Conservation (phyloP, 2,888 invertebrate genomes). For the Apamea monoglypha region DNA sequence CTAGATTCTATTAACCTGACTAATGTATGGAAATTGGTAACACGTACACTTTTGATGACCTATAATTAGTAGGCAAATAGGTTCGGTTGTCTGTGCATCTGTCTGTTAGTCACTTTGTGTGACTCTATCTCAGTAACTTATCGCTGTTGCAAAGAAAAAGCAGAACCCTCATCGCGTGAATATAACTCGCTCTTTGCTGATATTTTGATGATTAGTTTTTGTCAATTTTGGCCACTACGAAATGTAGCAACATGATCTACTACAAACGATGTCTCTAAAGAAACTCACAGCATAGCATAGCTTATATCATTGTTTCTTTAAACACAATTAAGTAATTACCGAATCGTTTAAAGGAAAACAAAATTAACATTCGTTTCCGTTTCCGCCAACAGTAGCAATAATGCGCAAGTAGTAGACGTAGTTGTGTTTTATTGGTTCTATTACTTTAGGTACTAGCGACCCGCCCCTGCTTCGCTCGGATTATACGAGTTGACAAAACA, state of each 20-base stretch:
- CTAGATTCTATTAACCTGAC: neutral
- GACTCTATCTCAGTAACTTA: neutral
- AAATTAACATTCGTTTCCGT: conserved; percentile 20
- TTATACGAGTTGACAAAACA: neutral
- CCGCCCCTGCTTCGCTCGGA: neutral
- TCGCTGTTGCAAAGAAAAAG: neutral
- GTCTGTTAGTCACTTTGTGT: neutral
- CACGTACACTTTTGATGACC: neutral
- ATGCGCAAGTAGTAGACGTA: neutral
- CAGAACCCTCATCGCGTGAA: no score
- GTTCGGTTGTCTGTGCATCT: neutral
- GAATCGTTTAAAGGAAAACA: conserved; percentile 1
- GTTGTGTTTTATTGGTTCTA: neutral
- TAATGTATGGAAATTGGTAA: neutral
- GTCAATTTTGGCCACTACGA: neutral
- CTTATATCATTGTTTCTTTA: neutral
- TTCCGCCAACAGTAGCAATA: conserved; percentile 13
- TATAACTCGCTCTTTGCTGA: neutral
- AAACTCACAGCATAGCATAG: neutral
- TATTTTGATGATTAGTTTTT: neutral
- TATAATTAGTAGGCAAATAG: neutral
- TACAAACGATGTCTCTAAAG: neutral
- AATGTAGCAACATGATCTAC: neutral
- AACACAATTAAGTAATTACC: conserved; percentile 3
- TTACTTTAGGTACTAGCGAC: neutral